A percentile compares a stretch with the other conserved stretches of the same genome.
These are phyloP conservation scores for Psophia crepitans DNA, from an alignment of 2,113 vertebrate species.

Conservation along the genomic window DNA sequence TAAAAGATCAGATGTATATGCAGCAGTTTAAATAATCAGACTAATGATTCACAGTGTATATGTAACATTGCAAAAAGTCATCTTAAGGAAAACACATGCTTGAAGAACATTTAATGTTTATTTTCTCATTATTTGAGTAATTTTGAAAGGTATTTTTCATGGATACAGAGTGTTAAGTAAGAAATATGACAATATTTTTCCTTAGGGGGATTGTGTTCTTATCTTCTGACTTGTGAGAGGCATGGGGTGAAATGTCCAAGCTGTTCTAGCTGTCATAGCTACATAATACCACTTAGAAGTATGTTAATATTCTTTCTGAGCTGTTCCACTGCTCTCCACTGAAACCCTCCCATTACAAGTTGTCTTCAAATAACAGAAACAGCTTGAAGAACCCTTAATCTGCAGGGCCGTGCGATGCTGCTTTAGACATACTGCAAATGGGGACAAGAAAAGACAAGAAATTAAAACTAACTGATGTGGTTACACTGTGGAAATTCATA, in stretches of 20 bases:
- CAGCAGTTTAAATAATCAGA: background rate
- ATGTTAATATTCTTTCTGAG: background rate
- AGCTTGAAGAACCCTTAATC: background rate
- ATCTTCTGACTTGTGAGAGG: background rate
- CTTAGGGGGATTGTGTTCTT: background rate
- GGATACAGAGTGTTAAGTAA: background rate
- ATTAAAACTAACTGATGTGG: background rate
- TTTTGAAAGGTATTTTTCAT: background rate
- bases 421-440: background rate
- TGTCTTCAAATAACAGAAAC: background rate
- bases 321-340: background rate
- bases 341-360: background rate
- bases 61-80: background rate
- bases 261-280: slow-evolving; percentile 33
- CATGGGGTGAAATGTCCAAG: slow-evolving; percentile 26
- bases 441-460: background rate
- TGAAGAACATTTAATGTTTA: background rate
- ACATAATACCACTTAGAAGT: background rate
- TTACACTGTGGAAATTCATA: background rate
- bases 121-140: background rate
- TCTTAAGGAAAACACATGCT: background rate
- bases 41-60: background rate
- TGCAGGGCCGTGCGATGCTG: background rate
- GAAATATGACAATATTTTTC: background rate
- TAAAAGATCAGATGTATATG: background rate